phyloP scores from a whole-genome alignment of 2,113 vertebrate genomes.

The Elephas maximus region DNA sequence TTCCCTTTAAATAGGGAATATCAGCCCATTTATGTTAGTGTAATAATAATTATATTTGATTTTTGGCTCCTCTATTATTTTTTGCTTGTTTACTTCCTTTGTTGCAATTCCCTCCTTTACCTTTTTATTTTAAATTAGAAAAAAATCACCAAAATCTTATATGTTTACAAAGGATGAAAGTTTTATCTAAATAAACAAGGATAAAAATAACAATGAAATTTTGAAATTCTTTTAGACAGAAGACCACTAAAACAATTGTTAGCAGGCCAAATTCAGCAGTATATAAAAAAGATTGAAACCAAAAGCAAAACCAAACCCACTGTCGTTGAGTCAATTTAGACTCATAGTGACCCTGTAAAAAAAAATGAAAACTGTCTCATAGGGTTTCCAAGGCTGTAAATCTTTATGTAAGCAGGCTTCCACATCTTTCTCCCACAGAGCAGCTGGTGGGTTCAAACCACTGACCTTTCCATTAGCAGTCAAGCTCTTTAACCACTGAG shows the following conservation, averaged over 20 bases:
- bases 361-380: no score
- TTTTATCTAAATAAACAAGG: neutral
- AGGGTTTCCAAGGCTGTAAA: no score
- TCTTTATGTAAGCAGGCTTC: no score
- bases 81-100: neutral
- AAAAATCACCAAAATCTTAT: neutral
- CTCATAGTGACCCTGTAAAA: no score
- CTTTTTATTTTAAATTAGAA: constrained; percentile 4
- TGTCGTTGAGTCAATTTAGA: neutral
- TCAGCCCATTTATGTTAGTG: neutral
- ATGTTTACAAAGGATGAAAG: no score
- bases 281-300: neutral
- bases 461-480: no score
- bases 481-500: no score
- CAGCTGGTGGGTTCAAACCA: no score
- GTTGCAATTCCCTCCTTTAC: neutral
- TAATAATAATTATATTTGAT: neutral
- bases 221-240: neutral
- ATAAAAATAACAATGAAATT: neutral
- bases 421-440: no score
- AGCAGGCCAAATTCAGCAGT: neutral
- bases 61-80: neutral
- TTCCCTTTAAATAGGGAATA: neutral
- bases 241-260: neutral
- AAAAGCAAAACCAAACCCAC: no score